phyloP scores from a whole-genome alignment of 2,113 vertebrate genomes.

The Thamnaconus septentrionalis region DNA sequence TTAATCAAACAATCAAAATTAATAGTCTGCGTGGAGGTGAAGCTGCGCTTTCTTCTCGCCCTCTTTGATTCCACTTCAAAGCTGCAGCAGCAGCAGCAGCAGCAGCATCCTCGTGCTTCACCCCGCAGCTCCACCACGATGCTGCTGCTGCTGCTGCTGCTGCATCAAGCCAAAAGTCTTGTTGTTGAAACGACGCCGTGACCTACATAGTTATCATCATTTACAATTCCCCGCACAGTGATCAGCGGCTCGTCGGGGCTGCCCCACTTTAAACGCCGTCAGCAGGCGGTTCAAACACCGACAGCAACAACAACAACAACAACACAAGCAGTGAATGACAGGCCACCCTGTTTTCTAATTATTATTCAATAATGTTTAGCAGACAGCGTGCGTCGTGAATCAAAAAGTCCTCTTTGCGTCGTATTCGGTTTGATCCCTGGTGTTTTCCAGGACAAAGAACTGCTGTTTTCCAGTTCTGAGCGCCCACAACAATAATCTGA shows the following conservation, averaged over 20 bases:
- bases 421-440: too few species aligned
- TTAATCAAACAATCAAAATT: conserved; percentile 71
- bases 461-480: neutral
- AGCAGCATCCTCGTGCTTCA: conserved; percentile 6
- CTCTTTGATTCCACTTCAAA: conserved; percentile 44
- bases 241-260: conserved; percentile 63
- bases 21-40: conserved; percentile 51
- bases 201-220: conserved; percentile 66
- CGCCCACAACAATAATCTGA: neutral
- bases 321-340: too few species aligned
- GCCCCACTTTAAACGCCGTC: conserved; percentile 81
- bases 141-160: too few species aligned
- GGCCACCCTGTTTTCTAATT: too few species aligned
- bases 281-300: conserved; percentile 14
- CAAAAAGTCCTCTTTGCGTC: too few species aligned
- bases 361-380: too few species aligned
- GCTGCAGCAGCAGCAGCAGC: conserved; percentile 2
- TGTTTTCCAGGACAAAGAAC: too few species aligned
- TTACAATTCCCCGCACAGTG: conserved; percentile 54
- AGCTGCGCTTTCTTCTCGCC: conserved; percentile 14
- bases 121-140: conserved; percentile 23
- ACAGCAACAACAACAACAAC: too few species aligned
- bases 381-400: too few species aligned
- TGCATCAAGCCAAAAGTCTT: conserved; percentile 39
- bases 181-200: conserved; percentile 53